Evolutionary conservation across 35 echinoderm and acorn worm species (phyloP), one percentile per base, ranked within the genome.

Genomic region (Holothuria glaberrima): DNA sequence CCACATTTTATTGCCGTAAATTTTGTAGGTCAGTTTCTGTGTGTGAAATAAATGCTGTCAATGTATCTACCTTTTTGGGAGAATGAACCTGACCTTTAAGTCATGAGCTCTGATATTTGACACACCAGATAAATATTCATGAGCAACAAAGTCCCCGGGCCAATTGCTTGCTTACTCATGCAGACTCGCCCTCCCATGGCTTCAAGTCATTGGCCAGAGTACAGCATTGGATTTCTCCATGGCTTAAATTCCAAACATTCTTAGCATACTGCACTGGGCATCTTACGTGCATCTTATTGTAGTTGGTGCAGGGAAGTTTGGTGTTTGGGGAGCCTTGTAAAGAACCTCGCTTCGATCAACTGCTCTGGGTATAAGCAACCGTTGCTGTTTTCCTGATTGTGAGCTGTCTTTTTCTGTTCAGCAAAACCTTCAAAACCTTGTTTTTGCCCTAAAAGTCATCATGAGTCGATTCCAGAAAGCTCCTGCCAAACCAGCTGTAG

Each of bases 401-500:
- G 50, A 54, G 50, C 50, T 54, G 50, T 54, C 50, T 9, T 54
- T 41, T 54, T 54, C 50, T 69, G 25, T 26, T 33, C 21, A 0
- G 21, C 66, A 69, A 12, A 67, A 10, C 66, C 66, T 26, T 69
- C 66, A 69, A 33, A 69, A 21, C 66, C 9, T 29, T 1, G 14
- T 69, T 78, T 78, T 78, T 78, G 30, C 31, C 50, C 50, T 35
- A 68, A 14, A 68, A 69, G 70, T 69, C 65, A 87, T 62, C 61
- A 87, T 87, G 85, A 87, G 85, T 87, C 62, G 85, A 87, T 87
- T 87, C 62, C 60, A 87, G 34, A 87, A 87, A 87, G 62, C 26
- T 35, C 61, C 61, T 68, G 85, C 85, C 33, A 87, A 69, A 32
- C 60, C 85, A 69, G 85, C 60, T 35, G 33, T 62, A 22, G 61